These are phyloP conservation scores for Aphyosemion australe DNA, from an alignment of 2,113 vertebrate genomes.

Conservation along the genomic window DNA sequence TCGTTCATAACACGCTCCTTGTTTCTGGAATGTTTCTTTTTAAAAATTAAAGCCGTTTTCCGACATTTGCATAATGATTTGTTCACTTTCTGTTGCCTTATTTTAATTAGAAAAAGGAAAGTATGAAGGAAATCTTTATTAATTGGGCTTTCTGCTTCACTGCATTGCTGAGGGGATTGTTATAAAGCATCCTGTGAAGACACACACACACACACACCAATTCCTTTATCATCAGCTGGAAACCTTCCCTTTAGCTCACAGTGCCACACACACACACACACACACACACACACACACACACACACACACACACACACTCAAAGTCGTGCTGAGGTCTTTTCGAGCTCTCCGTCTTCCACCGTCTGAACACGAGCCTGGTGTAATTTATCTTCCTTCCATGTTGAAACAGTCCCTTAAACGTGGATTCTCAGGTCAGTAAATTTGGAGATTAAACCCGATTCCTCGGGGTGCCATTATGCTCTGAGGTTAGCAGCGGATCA, in stretches of 20 bases:
- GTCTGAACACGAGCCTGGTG: slow-evolving; percentile 42
- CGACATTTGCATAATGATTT: slow-evolving; percentile 27
- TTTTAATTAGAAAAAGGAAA: slow-evolving; percentile 71
- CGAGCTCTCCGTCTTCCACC: slow-evolving; percentile 37
- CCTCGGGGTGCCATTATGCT: slow-evolving; percentile 48
- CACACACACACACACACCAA: slow-evolving; percentile 19
- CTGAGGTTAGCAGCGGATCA: slow-evolving; percentile 49
- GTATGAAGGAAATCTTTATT: slow-evolving; percentile 69
- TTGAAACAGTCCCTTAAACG: slow-evolving; percentile 13
- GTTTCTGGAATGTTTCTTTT: background rate
- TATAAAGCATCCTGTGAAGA: slow-evolving; percentile 59
- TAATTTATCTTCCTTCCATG: slow-evolving; percentile 24
- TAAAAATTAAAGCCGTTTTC: background rate
- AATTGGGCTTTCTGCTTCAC: slow-evolving; percentile 65
- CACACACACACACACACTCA: slow-evolving; percentile 7
- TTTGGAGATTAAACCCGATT: slow-evolving; percentile 32
- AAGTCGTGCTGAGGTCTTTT: background rate
- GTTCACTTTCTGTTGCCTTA: slow-evolving; percentile 50
- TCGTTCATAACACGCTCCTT: slow-evolving; percentile 18
- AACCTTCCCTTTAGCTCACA: slow-evolving; percentile 42
- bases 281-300: background rate
- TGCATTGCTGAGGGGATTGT: slow-evolving; percentile 61
- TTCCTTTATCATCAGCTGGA: slow-evolving; percentile 69
- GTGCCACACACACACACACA: background rate
- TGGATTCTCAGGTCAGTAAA: slow-evolving; percentile 14